phyloP scores from a whole-genome alignment of 2,113 vertebrate genomes.

The Mionectes macconnelli region DNA sequence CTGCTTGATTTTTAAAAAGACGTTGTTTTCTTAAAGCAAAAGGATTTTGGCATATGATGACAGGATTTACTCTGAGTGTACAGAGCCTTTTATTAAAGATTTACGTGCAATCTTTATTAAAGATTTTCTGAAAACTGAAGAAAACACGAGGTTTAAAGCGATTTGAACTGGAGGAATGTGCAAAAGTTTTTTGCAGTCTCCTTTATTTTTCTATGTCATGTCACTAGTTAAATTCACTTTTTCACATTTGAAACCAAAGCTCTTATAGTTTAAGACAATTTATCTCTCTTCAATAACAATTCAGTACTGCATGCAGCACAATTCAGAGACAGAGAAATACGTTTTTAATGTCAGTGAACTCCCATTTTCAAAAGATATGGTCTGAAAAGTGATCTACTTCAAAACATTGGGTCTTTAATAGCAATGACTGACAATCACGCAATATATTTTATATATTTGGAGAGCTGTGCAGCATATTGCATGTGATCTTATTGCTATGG shows the following conservation, averaged over 20 bases:
- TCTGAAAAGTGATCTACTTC: neutral
- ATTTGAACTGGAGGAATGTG: slow-evolving; percentile 21
- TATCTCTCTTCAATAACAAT: neutral
- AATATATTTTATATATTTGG: neutral
- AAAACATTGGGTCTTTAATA: neutral
- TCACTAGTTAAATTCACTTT: neutral
- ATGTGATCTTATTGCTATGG: neutral
- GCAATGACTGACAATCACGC: neutral
- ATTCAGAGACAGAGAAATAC: neutral
- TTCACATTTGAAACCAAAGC: neutral
- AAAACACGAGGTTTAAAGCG: slow-evolving; percentile 46
- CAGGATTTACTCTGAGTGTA: slow-evolving; percentile 31
- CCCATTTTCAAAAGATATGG: neutral
- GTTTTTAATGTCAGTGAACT: neutral
- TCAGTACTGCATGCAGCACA: neutral
- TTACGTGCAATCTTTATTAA: too few relatives aligned
- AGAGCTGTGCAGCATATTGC: neutral
- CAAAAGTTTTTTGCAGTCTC: slow-evolving; percentile 11
- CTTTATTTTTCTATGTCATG: slow-evolving; percentile 12
- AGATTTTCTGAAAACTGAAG: slow-evolving; percentile 39
- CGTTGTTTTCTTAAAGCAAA: neutral
- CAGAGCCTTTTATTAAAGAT: slow-evolving; percentile 33
- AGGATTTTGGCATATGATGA: slow-evolving; percentile 39
- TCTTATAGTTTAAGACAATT: neutral
- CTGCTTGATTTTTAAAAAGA: neutral